Conservation (phyloP, 2,113 vertebrate genomes). For the Uropsilus gracilis region DNA sequence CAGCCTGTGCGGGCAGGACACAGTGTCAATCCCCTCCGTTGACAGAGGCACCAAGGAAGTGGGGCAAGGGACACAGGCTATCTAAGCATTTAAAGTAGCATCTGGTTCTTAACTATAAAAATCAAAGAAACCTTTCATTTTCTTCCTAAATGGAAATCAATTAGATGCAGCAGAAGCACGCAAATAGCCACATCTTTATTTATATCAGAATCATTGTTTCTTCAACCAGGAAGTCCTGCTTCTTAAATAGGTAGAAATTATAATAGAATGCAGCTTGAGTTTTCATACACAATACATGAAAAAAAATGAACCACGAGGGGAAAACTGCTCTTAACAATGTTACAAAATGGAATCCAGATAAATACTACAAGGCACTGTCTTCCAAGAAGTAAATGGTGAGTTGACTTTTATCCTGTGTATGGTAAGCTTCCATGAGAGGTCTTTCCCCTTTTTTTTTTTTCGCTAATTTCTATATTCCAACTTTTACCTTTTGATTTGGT, state of each 20-base stretch:
- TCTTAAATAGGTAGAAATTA: slow-evolving; percentile 49
- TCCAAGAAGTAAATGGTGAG: neutral
- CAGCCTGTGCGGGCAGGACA: slow-evolving; percentile 86
- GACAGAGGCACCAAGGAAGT: neutral
- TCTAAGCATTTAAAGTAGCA: neutral
- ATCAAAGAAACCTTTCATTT: neutral
- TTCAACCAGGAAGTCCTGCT: slow-evolving; percentile 40
- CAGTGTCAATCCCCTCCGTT: neutral
- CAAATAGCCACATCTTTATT: neutral
- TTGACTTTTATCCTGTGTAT: neutral
- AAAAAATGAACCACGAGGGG: neutral
- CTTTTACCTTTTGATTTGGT: neutral
- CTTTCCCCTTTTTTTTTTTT: neutral
- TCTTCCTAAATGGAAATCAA: neutral
- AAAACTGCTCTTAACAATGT: neutral
- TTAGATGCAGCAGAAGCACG: neutral
- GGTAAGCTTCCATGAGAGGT: neutral
- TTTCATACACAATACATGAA: neutral
- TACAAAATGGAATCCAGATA: neutral
- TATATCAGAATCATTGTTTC: slow-evolving; percentile 57
- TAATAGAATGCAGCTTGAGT: slow-evolving; percentile 20
- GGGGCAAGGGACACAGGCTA: neutral
- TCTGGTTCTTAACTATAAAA: neutral
- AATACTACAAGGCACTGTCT: neutral
- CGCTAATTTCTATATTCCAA: neutral